Base-by-base conservation (phyloP, 2,888 invertebrate species). In the Drosophila rubida region DNA sequence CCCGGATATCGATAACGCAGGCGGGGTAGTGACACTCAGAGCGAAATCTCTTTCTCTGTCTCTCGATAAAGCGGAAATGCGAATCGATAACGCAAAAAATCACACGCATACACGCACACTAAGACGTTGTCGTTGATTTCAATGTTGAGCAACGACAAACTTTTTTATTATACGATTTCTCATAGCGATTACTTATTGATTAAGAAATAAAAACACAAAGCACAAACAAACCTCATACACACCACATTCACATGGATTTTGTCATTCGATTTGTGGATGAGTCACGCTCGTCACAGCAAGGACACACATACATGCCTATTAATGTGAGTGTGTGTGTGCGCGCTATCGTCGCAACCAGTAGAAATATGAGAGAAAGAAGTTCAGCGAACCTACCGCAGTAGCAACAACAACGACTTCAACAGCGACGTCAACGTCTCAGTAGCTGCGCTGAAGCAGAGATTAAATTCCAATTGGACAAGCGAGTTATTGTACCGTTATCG, bases 381-480 rank as follows among this genome's bases (percentile, higher is more conserved):
- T 81, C 81, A 81, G 77, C 85, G 81, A 81, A 81, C 81, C 72
- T 71, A 69, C 58, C 64, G 53, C 60, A 51, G 55, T 46, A 62
- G 37, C 59, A 13, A 35, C 32, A 30, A 44, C 50, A 48, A 49
- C 16, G 27, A 19, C 64, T 39, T 22, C 53, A 50, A 50, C 46
- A 57, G 32, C 39, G 11, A 13, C 51, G 30, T 13, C 13, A 7
- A 5, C 30, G 53, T 19, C 53, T 54, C 42, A 60, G 49, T 55
- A 55, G 64, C 61, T 51, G 51, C 67, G 53, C 54, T 39, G 49
- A 69, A 59, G 51, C 73, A 77, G 76, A 77, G 76, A 76, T 76
- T 76, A 76, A 74, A 74, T 76, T 77, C 77, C 76, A 66, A 76
- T 74, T 76, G 69, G 64, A 73, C 76, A 76, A 70, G 32, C 11